A percentile compares a stretch with the other conserved stretches of the same genome.
phyloP scores from a whole-genome alignment of 2,797 vertebrate species.

The Chelidonichthys spinosus region DNA sequence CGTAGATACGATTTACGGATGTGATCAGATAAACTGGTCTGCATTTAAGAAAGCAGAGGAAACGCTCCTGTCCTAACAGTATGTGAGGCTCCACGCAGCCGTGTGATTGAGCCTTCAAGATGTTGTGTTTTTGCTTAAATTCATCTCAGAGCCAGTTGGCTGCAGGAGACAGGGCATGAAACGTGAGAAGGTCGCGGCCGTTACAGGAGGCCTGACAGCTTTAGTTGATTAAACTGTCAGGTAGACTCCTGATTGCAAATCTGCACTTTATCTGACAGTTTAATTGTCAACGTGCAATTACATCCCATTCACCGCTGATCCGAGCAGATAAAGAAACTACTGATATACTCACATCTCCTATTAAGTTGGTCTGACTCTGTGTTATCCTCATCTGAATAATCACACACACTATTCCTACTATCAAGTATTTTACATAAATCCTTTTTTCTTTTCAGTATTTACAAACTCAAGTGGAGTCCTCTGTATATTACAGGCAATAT shows the following conservation, averaged over 20 bases:
- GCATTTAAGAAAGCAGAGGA: slow-evolving; percentile 32
- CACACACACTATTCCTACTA: slow-evolving; percentile 40
- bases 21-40: slow-evolving; percentile 34
- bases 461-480: slow-evolving; percentile 35
- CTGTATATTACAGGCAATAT: slow-evolving; percentile 22
- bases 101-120: slow-evolving; percentile 19
- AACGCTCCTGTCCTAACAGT: slow-evolving; percentile 27
- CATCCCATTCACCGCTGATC: slow-evolving; percentile 28
- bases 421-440: slow-evolving; percentile 34
- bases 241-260: slow-evolving; percentile 26
- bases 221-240: slow-evolving; percentile 54
- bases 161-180: slow-evolving; percentile 18
- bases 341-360: slow-evolving; percentile 41
- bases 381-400: slow-evolving; percentile 37
- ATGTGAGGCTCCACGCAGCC: slow-evolving; percentile 8
- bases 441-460: slow-evolving; percentile 38
- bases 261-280: slow-evolving; percentile 44
- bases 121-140: slow-evolving; percentile 25
- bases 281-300: slow-evolving; percentile 33
- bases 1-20: slow-evolving; percentile 26
- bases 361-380: slow-evolving; percentile 26
- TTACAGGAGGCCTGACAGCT: slow-evolving; percentile 18
- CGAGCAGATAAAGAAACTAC: slow-evolving; percentile 22
- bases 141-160: slow-evolving; percentile 8
- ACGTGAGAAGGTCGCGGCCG: slow-evolving; percentile 17